Evolutionary conservation across 2,113 vertebrate genomes (phyloP).

Genomic region (Phaethon lepturus): DNA sequence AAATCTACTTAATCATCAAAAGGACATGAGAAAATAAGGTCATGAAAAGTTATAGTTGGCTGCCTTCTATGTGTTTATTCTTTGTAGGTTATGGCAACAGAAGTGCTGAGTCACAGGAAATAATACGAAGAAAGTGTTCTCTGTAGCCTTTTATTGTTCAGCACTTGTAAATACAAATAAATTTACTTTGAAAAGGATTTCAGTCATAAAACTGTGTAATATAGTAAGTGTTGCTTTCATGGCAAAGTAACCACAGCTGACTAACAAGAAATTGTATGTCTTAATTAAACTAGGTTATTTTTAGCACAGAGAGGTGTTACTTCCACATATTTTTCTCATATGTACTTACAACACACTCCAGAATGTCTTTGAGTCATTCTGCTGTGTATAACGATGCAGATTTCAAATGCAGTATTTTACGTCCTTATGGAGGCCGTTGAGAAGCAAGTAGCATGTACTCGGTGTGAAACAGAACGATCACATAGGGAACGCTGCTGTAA

Average conservation of each 20-base stretch:
- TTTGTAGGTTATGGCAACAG: not conserved
- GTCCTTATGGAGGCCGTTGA: not conserved
- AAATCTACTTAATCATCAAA: not conserved
- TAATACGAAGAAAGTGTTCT: not conserved
- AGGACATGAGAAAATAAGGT: not conserved
- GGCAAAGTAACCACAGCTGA: not conserved
- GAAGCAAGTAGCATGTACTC: not conserved
- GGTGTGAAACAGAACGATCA: not conserved
- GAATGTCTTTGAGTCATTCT: not conserved
- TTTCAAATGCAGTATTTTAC: not conserved
- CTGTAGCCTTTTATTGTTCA: not conserved
- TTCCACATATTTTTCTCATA: not conserved
- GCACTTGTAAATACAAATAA: not conserved
- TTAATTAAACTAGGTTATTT: not conserved
- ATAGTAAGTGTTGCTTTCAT: not conserved
- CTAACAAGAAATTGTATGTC: not conserved
- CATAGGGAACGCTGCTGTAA: not conserved
- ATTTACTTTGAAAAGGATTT: not conserved
- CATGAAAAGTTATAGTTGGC: not conserved
- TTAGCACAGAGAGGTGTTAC: not conserved
- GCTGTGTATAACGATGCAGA: not conserved
- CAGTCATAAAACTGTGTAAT: not conserved
- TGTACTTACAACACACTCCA: not conserved
- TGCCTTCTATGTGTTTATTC: not conserved
- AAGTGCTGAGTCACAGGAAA: not conserved